phyloP scores from a whole-genome alignment of 2,888 invertebrate species.

The Drosophila quinaria region DNA sequence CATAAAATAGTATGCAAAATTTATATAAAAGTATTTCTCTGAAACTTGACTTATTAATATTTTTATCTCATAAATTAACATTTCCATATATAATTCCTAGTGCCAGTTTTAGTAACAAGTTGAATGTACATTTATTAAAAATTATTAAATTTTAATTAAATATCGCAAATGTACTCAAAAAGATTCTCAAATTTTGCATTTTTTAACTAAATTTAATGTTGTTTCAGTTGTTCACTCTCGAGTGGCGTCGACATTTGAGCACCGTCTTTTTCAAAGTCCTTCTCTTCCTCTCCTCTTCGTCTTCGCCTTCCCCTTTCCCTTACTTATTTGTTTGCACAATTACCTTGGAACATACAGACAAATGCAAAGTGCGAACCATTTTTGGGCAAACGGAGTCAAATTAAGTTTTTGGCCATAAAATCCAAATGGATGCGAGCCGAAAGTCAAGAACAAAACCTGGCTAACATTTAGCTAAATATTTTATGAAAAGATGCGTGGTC shows the following conservation, averaged over 20 bases:
- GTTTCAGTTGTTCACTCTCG: constrained; percentile 32
- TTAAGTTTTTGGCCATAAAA: constrained; percentile 71
- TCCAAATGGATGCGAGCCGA: constrained; percentile 53
- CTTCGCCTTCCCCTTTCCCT: neutral
- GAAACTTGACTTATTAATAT: too few species aligned
- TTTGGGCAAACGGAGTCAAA: constrained; percentile 69
- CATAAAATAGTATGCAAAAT: too few species aligned
- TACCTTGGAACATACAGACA: constrained; percentile 50
- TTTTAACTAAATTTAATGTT: constrained; percentile 10
- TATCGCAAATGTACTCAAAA: neutral
- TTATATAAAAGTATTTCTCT: too few species aligned
- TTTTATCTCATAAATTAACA: too few species aligned
- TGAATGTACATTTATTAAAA: neutral
- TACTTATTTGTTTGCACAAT: constrained; percentile 61
- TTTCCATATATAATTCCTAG: too few species aligned
- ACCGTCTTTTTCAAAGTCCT: constrained; percentile 21
- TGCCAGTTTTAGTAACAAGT: neutral
- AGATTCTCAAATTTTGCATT: neutral
- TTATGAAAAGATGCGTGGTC: constrained; percentile 72
- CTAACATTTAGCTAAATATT: constrained; percentile 73
- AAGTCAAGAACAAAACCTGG: constrained; percentile 33
- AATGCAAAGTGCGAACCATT: constrained; percentile 31
- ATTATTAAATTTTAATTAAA: neutral
- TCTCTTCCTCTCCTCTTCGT: neutral
- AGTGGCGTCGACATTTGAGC: constrained; percentile 37